A percentile compares a stretch with the other conserved stretches of the same genome.
Evolutionary conservation across 2,113 vertebrate genomes (phyloP).

Genomic region (Macquaria ambigua): DNA sequence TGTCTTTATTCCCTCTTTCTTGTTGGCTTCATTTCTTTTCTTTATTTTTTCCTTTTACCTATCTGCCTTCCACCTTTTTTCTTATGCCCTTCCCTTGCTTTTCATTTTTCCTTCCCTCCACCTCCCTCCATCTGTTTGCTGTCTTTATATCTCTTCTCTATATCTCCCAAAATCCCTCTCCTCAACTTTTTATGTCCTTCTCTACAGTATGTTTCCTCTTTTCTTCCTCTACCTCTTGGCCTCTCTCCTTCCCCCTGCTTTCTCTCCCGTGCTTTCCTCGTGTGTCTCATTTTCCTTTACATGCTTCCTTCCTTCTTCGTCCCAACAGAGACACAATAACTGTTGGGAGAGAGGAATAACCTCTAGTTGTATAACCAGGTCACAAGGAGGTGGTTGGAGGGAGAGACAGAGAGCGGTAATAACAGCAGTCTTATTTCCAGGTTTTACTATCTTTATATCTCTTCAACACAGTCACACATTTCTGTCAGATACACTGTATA

Average conservation of each 20-base stretch:
- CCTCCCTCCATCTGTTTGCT: background rate
- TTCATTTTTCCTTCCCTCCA: background rate
- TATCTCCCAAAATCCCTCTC: background rate
- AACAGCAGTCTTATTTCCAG: background rate
- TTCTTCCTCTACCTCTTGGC: background rate
- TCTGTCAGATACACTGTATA: background rate
- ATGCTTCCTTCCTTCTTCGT: background rate
- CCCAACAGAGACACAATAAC: slow-evolving; percentile 2
- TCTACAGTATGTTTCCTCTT: background rate
- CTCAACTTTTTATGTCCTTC: background rate
- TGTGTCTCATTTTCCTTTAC: background rate
- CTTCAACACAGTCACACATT: background rate
- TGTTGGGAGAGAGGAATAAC: slow-evolving; percentile 10
- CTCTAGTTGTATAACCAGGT: slow-evolving; percentile 30
- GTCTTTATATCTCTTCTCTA: background rate
- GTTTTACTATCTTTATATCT: background rate
- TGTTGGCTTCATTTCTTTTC: background rate
- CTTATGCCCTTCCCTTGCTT: background rate
- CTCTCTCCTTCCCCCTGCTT: background rate
- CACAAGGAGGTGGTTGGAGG: background rate
- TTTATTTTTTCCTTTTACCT: background rate
- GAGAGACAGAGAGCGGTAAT: background rate
- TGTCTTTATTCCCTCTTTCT: background rate
- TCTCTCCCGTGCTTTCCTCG: background rate
- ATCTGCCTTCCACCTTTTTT: background rate